Conservation (phyloP, 2,113 vertebrate genomes). For the Coptodon bakossiorum region DNA sequence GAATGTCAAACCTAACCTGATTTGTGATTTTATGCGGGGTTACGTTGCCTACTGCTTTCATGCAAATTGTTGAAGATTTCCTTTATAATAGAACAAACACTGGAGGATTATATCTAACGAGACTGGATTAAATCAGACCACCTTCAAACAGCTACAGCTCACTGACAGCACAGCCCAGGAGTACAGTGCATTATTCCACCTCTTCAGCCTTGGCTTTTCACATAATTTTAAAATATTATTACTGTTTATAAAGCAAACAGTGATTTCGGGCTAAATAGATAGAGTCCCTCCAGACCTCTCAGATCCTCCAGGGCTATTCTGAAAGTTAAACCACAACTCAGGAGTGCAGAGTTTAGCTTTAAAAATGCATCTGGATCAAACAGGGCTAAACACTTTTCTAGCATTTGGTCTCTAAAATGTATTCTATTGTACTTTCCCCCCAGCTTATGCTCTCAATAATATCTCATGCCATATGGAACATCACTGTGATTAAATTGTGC, state of each 20-base stretch:
- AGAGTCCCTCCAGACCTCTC: neutral
- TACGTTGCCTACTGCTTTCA: neutral
- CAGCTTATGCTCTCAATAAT: neutral
- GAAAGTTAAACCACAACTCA: neutral
- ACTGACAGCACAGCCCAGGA: neutral
- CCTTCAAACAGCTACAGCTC: neutral
- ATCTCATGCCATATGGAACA: neutral
- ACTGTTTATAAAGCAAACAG: neutral
- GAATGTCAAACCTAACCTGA: neutral
- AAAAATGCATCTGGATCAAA: neutral
- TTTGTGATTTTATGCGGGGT: neutral
- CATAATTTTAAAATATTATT: neutral
- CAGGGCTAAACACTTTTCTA: neutral
- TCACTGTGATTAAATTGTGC: neutral
- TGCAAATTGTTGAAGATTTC: neutral
- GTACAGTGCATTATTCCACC: neutral
- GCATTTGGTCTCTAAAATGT: neutral
- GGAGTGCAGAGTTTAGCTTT: neutral
- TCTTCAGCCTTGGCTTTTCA: neutral
- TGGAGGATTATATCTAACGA: neutral
- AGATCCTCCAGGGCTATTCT: neutral
- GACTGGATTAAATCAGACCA: neutral
- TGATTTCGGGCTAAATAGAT: neutral
- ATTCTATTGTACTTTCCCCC: neutral
- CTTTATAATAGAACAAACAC: neutral